A percentile compares a stretch with the other conserved stretches of the same genome.
phyloP scores from a whole-genome alignment of 2,888 invertebrate genomes.

The Oligia fasciuncula region DNA sequence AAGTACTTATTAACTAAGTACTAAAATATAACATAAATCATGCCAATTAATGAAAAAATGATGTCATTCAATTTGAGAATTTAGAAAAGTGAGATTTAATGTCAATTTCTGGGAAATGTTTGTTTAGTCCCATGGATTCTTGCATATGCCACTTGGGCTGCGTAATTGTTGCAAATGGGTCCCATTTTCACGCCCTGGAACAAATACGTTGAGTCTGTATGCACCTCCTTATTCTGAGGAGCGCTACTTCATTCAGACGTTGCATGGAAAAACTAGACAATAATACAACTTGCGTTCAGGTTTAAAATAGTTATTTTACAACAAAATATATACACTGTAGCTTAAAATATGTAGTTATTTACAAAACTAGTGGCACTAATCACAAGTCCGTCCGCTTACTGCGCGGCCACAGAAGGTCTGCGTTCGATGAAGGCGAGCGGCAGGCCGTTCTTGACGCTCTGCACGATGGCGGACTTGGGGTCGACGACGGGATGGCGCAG shows the following conservation, averaged over 20 bases:
- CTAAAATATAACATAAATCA: too few species aligned
- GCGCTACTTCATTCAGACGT: background rate
- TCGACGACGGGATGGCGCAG: constrained; percentile 69
- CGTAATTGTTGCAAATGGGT: background rate
- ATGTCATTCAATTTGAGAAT: background rate
- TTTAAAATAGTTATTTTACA: constrained; percentile 1
- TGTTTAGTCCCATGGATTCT: too few species aligned
- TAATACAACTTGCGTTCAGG: background rate
- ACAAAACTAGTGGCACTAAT: background rate
- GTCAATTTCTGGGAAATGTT: too few species aligned
- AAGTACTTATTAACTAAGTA: too few species aligned
- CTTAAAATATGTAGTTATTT: background rate
- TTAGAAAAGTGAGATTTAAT: background rate
- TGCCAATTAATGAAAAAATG: too few species aligned
- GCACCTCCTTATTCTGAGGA: background rate
- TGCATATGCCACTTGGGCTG: too few species aligned
- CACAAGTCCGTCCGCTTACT: background rate
- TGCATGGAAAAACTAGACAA: background rate
- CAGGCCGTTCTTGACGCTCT: constrained; percentile 74
- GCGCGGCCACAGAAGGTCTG: background rate
- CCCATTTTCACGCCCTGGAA: too few species aligned
- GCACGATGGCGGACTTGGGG: constrained; percentile 75
- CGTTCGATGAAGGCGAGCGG: constrained; percentile 72
- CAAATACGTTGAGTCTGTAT: too few species aligned
- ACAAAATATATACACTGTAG: background rate